Percentiles rank a stretch among this genome's conserved stretches.
Conservation (phyloP, 2,113 vertebrate species). For the Entelurus aequoreus region DNA sequence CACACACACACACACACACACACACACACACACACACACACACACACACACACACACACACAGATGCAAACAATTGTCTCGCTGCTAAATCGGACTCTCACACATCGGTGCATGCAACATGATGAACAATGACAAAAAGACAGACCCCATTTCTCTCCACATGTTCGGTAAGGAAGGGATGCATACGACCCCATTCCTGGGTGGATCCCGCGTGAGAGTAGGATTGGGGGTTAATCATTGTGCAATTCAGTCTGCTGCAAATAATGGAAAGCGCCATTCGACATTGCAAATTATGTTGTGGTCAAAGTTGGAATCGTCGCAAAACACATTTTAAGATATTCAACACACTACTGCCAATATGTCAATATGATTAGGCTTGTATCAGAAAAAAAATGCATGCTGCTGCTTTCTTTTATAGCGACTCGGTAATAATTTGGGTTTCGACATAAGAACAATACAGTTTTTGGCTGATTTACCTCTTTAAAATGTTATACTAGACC, state of each 20-base stretch:
- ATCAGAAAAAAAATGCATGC: neutral
- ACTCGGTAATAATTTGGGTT: no score
- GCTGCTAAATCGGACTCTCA: constrained; percentile 11
- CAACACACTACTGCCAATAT: neutral
- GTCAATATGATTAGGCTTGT: constrained; percentile 12
- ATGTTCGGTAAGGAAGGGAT: neutral
- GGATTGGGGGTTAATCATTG: no score
- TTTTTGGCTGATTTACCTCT: no score
- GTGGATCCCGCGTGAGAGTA: no score
- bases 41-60: constrained; percentile 1
- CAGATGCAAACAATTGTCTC: constrained; percentile 19
- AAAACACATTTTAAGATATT: no score
- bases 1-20: constrained; percentile 11
- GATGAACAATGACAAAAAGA: constrained; percentile 44
- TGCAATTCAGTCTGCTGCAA: no score
- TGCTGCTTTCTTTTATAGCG: neutral
- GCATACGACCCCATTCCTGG: no score
- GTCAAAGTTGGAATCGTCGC: no score
- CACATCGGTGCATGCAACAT: constrained; percentile 15
- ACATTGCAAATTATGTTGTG: no score
- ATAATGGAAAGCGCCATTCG: no score
- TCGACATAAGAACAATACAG: no score
- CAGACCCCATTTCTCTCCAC: constrained; percentile 46
- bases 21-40: neutral
- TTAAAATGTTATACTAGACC: no score